Evolutionary conservation across 2,113 vertebrate species (phyloP).

Genomic region (Xenopus tropicalis): UCB_Xtro_10.0 CM004447.2:22014501-22015000

Average conservation of each 20-base stretch:
- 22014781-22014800: conserved; percentile 13
- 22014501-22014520: no score
- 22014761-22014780: background rate
- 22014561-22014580: no score
- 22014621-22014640: no score
- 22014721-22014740: background rate
- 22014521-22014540: no score
- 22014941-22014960: no score
- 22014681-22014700: background rate
- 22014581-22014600: no score
- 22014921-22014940: no score
- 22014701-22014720: background rate
- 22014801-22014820: conserved; percentile 11
- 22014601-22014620: no score
- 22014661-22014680: background rate
- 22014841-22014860: background rate
- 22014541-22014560: no score
- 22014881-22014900: background rate
- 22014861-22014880: conserved; percentile 8
- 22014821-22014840: conserved; percentile 28
- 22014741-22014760: conserved; percentile 22
- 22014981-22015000: no score
- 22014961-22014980: no score
- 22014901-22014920: background rate
- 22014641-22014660: no score